Conservation (phyloP, 2,797 vertebrate genomes). For the Eulemur mongoz region DNA sequence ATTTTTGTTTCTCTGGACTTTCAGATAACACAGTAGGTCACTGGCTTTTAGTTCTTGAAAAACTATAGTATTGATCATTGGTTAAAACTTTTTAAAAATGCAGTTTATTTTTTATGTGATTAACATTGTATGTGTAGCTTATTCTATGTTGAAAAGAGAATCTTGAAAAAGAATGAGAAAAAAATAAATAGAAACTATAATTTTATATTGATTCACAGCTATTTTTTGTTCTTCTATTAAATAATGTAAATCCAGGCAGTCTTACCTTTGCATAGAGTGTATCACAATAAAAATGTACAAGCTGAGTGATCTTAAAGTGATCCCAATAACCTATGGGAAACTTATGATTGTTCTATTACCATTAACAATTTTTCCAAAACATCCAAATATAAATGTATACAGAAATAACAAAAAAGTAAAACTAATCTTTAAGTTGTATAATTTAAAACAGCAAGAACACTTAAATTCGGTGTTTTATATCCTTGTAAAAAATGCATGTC, state of each 20-base stretch:
- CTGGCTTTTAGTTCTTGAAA: not conserved
- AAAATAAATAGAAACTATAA: not conserved
- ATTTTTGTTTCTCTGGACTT: not conserved
- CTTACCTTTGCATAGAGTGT: not conserved
- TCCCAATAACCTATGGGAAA: not conserved
- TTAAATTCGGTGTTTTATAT: not conserved
- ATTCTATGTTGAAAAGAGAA: not conserved
- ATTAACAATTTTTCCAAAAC: not conserved
- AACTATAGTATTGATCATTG: not conserved
- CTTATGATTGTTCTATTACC: not conserved
- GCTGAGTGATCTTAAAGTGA: not conserved
- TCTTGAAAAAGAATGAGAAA: not conserved
- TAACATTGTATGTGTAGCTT: not conserved
- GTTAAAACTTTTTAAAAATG: not conserved
- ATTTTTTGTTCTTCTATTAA: not conserved
- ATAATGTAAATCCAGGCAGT: not conserved
- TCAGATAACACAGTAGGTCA: not conserved
- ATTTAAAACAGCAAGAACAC: not conserved
- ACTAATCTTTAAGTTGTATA: not conserved
- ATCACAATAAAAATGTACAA: not conserved
- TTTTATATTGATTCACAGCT: not conserved
- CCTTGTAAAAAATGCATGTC: not conserved
- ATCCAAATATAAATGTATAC: not conserved
- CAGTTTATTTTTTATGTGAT: not conserved
- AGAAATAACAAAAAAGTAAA: not conserved